These are phyloP conservation scores for Aphodius sticticus DNA, from an alignment of 2,888 invertebrate genomes.

Conservation along the genomic window DNA sequence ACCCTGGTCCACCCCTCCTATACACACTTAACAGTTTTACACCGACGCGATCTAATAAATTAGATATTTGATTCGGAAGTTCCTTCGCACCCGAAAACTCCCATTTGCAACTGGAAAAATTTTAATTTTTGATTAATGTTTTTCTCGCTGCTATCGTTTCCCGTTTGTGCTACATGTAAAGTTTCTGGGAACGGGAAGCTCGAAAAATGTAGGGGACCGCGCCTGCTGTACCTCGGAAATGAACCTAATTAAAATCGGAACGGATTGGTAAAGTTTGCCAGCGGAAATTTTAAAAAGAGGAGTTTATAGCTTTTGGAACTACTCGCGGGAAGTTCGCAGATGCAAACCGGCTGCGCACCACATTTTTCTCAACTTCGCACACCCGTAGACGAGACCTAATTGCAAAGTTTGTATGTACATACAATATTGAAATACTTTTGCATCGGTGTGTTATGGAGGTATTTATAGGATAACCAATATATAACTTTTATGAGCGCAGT, in stretches of 20 bases:
- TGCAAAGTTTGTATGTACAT: conserved; percentile 9
- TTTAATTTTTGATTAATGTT: conserved; percentile 5
- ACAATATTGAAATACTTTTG: too few relatives aligned
- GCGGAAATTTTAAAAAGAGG: conserved; percentile 17
- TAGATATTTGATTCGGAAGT: conserved; percentile 4
- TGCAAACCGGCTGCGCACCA: conserved; percentile 11
- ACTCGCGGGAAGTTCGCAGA: conserved; percentile 16
- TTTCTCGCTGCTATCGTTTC: neutral
- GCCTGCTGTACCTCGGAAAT: neutral
- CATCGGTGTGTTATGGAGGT: too few relatives aligned
- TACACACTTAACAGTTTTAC: neutral
- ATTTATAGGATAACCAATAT: too few relatives aligned
- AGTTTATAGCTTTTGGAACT: conserved; percentile 19
- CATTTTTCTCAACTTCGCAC: conserved; percentile 8
- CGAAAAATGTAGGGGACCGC: neutral
- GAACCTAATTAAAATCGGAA: conserved; percentile 20
- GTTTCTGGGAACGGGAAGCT: neutral
- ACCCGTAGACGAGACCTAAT: conserved; percentile 15
- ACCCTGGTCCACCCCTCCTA: neutral
- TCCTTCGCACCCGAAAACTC: neutral
- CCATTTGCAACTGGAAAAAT: neutral
- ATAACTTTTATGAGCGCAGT: too few relatives aligned
- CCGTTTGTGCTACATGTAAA: conserved; percentile 12
- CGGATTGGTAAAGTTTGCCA: conserved; percentile 18
- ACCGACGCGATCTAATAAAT: neutral